Conservation (phyloP, 2,113 vertebrate genomes). For the Chloroceryle aenea region DNA sequence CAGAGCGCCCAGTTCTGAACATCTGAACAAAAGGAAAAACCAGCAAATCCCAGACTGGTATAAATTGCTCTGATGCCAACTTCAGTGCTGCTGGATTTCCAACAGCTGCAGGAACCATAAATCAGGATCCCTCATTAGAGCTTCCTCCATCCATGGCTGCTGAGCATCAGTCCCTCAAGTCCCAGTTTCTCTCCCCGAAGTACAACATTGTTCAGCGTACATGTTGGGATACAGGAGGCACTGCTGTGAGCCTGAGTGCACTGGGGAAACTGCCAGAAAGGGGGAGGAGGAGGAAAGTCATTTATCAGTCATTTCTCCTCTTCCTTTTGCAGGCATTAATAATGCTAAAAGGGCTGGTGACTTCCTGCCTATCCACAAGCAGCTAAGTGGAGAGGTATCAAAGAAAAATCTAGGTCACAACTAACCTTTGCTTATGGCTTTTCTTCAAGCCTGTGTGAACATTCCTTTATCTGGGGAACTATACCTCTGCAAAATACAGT, state of each 20-base stretch:
- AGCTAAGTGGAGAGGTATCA: background rate
- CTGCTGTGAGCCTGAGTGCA: fast-evolving
- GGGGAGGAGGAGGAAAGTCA: background rate
- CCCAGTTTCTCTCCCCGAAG: background rate
- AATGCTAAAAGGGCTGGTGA: background rate
- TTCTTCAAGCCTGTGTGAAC: background rate
- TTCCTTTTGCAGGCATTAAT: background rate
- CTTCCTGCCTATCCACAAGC: background rate
- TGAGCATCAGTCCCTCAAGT: background rate
- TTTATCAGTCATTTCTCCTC: background rate
- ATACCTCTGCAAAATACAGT: background rate
- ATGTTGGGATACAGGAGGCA: background rate
- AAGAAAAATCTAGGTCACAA: background rate
- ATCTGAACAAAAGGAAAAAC: background rate
- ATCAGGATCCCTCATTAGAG: background rate
- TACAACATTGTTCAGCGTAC: no score
- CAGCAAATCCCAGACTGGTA: background rate
- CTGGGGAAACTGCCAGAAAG: background rate
- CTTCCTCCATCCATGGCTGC: background rate
- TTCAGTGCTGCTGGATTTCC: background rate
- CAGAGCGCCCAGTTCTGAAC: background rate
- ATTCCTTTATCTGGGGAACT: background rate
- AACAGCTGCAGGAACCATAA: background rate
- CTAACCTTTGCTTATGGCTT: background rate
- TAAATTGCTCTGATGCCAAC: background rate